Evolutionary conservation across 2,797 vertebrate species (phyloP).

Genomic region (Antennarius maculatus): DNA sequence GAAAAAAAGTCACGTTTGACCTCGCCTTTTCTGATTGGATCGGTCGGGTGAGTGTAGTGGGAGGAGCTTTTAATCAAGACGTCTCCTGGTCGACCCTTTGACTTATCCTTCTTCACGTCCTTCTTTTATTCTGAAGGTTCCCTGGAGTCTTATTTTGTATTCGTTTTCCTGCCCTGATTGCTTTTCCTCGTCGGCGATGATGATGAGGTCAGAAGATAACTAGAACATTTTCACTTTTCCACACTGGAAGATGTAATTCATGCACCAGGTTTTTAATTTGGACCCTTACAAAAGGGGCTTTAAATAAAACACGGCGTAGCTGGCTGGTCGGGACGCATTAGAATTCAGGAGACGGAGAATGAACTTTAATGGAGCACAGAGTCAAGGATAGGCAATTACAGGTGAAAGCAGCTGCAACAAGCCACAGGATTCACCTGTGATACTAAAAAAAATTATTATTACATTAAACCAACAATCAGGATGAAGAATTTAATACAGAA

Average conservation of each 20-base stretch:
- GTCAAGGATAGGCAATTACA: slow-evolving; percentile 28
- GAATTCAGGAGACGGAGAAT: slow-evolving; percentile 38
- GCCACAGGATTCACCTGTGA: neutral
- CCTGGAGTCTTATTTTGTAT: too few species aligned
- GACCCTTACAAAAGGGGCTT: slow-evolving; percentile 56
- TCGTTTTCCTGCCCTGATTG: too few species aligned
- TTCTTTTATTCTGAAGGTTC: too few species aligned
- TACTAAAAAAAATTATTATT: too few species aligned
- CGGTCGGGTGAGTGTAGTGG: too few species aligned
- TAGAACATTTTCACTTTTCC: slow-evolving; percentile 14
- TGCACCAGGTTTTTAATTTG: slow-evolving; percentile 62
- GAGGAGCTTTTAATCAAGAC: too few species aligned
- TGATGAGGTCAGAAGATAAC: slow-evolving; percentile 11
- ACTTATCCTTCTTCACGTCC: too few species aligned
- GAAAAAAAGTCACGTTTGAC: too few species aligned
- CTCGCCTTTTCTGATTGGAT: too few species aligned
- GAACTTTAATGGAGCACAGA: slow-evolving; percentile 25
- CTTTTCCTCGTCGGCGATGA: slow-evolving; percentile 13
- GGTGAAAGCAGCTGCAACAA: neutral
- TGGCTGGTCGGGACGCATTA: slow-evolving; percentile 45
- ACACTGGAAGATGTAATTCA: slow-evolving; percentile 51
- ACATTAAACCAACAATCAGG: too few species aligned
- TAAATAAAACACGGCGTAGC: slow-evolving; percentile 55
- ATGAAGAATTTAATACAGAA: too few species aligned
- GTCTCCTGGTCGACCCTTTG: too few species aligned